Conservation (phyloP, 2,888 invertebrate species). For the Acrobasis repandana region DNA sequence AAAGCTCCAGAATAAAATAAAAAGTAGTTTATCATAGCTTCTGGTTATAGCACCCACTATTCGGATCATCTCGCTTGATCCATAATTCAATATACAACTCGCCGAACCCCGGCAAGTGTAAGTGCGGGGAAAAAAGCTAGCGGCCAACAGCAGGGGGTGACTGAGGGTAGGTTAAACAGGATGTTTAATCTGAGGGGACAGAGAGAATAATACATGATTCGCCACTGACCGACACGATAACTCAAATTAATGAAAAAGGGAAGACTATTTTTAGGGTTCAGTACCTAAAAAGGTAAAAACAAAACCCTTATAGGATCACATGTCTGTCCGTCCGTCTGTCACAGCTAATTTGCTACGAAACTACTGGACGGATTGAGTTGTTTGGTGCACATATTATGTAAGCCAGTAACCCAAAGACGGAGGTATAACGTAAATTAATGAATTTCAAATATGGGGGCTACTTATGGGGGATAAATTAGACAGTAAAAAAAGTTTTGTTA, state of each 20-base stretch:
- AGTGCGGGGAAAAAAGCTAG: constrained; percentile 71
- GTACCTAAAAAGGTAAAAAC: too few species aligned
- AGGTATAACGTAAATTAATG: too few species aligned
- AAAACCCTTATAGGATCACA: too few species aligned
- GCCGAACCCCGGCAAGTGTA: constrained; percentile 59
- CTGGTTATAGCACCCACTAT: not conserved
- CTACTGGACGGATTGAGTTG: too few species aligned
- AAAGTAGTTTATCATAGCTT: not conserved
- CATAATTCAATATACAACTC: constrained; percentile 75
- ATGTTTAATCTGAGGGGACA: constrained; percentile 13
- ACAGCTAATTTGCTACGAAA: too few species aligned
- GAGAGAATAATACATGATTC: constrained; percentile 17
- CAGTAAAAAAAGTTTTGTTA: too few species aligned
- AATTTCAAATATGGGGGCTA: too few species aligned
- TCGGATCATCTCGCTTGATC: constrained; percentile 54
- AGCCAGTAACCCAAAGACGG: too few species aligned
- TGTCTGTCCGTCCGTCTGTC: too few species aligned
- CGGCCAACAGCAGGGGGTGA: constrained; percentile 44
- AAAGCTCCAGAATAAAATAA: not conserved
- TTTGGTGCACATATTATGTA: too few species aligned
- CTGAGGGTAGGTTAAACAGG: constrained; percentile 28
- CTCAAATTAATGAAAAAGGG: constrained; percentile 7
- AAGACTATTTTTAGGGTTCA: not conserved
- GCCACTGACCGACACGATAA: constrained; percentile 29
- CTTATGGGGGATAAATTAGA: too few species aligned